These are phyloP conservation scores for Sturmia bella DNA, from an alignment of 2,888 invertebrate genomes.

Conservation along the genomic window DNA sequence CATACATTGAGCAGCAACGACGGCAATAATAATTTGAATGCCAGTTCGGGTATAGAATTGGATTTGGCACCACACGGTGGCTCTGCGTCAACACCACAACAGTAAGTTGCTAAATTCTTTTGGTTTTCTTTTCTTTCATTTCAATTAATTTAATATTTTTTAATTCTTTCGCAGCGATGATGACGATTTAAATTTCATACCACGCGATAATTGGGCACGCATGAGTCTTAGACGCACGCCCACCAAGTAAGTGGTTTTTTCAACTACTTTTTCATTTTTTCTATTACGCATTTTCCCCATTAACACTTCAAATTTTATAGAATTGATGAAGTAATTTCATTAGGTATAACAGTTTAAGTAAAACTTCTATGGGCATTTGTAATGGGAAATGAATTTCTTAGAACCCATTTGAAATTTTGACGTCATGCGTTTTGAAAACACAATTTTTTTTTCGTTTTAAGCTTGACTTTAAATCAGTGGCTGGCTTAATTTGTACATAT, in stretches of 20 bases:
- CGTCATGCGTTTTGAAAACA: conserved; percentile 19
- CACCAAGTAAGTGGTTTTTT: conserved; percentile 85
- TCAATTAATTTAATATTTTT: conserved; percentile 43
- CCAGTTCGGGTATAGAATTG: conserved; percentile 78
- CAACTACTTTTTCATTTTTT: no score
- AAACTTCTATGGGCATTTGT: conserved; percentile 3
- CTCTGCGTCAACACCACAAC: conserved; percentile 70
- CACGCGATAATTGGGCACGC: conserved; percentile 92
- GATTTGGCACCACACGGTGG: conserved; percentile 81
- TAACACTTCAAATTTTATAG: conserved; percentile 35
- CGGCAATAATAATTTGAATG: conserved; percentile 77
- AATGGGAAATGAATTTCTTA: conserved; percentile 1
- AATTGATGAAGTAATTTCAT: conserved; percentile 16
- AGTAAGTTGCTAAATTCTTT: conserved; percentile 74
- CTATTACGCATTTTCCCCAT: not conserved
- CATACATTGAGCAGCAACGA: conserved; percentile 37
- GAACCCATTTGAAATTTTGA: conserved; percentile 16
- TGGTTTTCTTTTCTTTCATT: conserved; percentile 18
- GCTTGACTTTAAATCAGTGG: not conserved
- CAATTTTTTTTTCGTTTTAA: conserved; percentile 2
- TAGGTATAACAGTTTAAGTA: not conserved
- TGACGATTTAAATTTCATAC: conserved; percentile 84
- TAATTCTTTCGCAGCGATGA: conserved; percentile 80
- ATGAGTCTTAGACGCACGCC: conserved; percentile 91
- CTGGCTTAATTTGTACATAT: not conserved